Base-by-base conservation (phyloP, 2,113 vertebrate species). In the Castor canadensis region DNA sequence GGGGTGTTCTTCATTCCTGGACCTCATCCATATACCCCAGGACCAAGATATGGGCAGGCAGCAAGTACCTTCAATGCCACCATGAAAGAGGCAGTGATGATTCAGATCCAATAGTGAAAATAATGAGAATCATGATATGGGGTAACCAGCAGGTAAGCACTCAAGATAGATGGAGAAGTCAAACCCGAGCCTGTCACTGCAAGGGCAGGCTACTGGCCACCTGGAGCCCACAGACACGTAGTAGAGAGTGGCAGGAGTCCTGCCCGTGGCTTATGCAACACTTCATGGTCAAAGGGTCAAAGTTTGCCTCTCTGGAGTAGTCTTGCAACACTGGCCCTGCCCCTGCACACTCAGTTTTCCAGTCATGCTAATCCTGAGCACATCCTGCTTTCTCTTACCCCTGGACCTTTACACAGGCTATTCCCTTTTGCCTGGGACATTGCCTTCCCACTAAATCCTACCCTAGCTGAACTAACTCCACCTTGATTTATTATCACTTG, bases 361-460 rank as follows among this genome's bases (percentile, higher is more conserved):
- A 22, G n/a, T 54, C 40, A 10, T 30, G 43, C 52, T 13, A n/a
- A 43, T 83, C n/a, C 47, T 69, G 52, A 75, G 28, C 35, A 38
- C 6, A 77, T 43, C 26, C 40, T 30, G 52, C 72, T 64, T 73
- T 71, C 43, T 75, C n/a, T 88, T 35, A 47, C 43, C 69, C 47
- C 35, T 49, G 17, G 67, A 45, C 62, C 79, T 96, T 93, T 60
- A 71, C 87, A 89, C 28, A 87, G 72, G n/a, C 58, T 84, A 22
- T 80, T 96, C 45, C 66, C 45, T 89, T n/a, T 93, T 52, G 47
- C 32, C 81, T 45, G 6, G 32, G 10, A 76, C 40, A 67, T 64
- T 43, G 9, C 26, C 80, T 84, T 95, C 66, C n/a, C 60, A 47
- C 35, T 52, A 87, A 80, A 90, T 73, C 30, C n/a, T 54, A 66